These are phyloP conservation scores for Elaeidobius kamerunicus DNA, from an alignment of 2,888 invertebrate species.

Conservation along the genomic window DNA sequence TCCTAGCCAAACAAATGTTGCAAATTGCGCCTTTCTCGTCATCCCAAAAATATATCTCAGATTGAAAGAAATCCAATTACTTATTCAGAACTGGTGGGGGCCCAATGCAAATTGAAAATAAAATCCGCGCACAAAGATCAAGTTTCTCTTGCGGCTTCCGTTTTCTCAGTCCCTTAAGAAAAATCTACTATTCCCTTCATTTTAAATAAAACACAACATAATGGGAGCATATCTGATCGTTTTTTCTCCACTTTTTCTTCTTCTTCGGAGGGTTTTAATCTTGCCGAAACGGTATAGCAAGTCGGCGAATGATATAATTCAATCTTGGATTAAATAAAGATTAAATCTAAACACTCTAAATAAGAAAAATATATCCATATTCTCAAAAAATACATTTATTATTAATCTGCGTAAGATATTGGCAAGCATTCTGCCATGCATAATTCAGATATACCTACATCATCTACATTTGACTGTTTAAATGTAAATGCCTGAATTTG, in stretches of 20 bases:
- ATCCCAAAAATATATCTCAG: conserved; percentile 5
- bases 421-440: no score
- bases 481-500: no score
- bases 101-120: conserved; percentile 29
- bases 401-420: no score
- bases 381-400: no score
- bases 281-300: no score
- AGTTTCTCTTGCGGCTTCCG: conserved; percentile 21
- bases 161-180: conserved; percentile 18
- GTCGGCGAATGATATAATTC: no score
- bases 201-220: conserved; percentile 29
- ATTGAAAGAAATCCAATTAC: conserved; percentile 25
- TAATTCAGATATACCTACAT: no score
- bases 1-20: conserved; percentile 2
- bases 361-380: no score
- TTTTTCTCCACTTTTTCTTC: conserved; percentile 5
- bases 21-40: conserved; percentile 5
- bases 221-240: conserved; percentile 24
- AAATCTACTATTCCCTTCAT: conserved; percentile 24
- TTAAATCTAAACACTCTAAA: no score
- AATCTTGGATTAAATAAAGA: no score
- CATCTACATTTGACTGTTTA: no score
- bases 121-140: conserved; percentile 26
- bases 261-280: conserved; percentile 18
- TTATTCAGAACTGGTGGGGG: conserved; percentile 17